A percentile compares a stretch with the other conserved stretches of the same genome.
Conservation (phyloP, 2,113 vertebrate genomes). For the Tachysurus vachellii region DNA sequence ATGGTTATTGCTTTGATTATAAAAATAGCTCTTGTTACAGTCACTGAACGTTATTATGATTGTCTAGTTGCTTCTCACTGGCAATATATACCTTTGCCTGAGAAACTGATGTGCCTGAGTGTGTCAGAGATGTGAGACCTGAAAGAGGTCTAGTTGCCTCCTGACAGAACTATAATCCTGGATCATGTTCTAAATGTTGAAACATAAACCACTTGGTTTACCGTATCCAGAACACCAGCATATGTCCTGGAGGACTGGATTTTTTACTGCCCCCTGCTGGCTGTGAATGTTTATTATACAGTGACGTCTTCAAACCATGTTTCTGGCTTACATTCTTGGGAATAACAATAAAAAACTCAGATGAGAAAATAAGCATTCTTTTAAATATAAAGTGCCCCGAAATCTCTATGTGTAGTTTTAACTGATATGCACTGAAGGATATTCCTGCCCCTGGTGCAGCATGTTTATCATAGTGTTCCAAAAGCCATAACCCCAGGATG, state of each 20-base stretch:
- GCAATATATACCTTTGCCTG: neutral
- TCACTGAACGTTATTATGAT: neutral
- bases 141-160: conserved; percentile 38
- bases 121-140: conserved; percentile 37
- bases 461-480: conserved; percentile 64
- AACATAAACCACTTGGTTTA: conserved; percentile 49
- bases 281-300: neutral
- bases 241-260: conserved; percentile 35
- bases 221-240: conserved; percentile 32
- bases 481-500: conserved; percentile 40
- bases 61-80: neutral
- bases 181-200: conserved; percentile 47
- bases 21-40: neutral
- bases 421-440: conserved; percentile 63
- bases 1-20: neutral
- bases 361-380: neutral
- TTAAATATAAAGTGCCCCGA: conserved; percentile 3
- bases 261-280: conserved; percentile 59
- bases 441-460: conserved; percentile 62
- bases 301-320: neutral
- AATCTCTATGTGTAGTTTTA: conserved; percentile 35
- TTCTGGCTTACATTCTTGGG: neutral
- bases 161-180: conserved; percentile 45
- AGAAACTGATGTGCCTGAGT: conserved; percentile 24
- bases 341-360: neutral